Evolutionary conservation across 2,888 invertebrate species (phyloP).

Genomic region (Athalia rosae): DNA sequence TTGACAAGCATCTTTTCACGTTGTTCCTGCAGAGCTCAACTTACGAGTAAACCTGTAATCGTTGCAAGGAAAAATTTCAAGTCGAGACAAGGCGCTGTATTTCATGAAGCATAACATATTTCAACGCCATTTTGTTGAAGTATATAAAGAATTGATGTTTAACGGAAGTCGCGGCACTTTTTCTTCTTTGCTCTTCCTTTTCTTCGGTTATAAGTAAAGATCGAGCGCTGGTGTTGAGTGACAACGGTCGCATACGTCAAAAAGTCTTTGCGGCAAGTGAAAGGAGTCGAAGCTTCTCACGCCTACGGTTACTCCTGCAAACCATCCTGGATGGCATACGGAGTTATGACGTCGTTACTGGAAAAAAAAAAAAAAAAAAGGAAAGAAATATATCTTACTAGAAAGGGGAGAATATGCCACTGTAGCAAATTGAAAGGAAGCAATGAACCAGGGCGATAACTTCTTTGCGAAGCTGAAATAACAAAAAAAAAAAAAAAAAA

Average conservation of each 20-base stretch:
- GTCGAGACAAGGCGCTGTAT: background rate
- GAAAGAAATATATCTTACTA: too few species aligned
- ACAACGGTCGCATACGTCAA: constrained; percentile 8
- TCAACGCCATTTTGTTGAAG: background rate
- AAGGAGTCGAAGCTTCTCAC: background rate
- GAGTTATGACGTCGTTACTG: constrained; percentile 10
- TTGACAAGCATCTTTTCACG: too few species aligned
- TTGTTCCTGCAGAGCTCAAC: too few species aligned
- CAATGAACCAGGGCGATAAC: constrained; percentile 18
- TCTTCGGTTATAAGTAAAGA: background rate
- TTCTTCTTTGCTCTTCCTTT: background rate
- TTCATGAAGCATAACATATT: background rate
- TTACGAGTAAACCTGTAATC: too few species aligned
- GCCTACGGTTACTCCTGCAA: background rate
- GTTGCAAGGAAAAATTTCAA: too few species aligned
- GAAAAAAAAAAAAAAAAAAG: background rate
- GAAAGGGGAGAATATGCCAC: too few species aligned
- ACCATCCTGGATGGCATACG: background rate
- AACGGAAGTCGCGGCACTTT: background rate
- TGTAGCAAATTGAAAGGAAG: background rate
- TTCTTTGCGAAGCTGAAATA: background rate
- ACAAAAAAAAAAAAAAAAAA: background rate
- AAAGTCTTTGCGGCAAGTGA: background rate
- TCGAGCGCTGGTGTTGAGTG: background rate
- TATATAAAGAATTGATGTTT: background rate